phyloP scores from a whole-genome alignment of 2,797 vertebrate genomes.

The Scarus forsteni region DNA sequence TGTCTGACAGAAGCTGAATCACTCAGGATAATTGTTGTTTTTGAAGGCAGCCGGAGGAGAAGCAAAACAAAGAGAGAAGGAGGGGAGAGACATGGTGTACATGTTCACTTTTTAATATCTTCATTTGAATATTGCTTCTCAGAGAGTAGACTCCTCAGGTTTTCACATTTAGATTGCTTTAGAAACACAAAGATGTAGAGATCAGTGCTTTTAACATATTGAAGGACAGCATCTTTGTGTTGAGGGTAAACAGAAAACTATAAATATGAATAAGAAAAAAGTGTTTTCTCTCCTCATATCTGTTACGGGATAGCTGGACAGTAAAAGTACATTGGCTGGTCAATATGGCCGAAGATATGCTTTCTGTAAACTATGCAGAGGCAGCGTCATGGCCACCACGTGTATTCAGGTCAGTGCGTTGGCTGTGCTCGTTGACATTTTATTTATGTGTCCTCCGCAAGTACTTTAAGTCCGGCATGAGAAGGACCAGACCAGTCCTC shows the following conservation, averaged over 20 bases:
- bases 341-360: no score
- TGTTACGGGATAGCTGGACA: no score
- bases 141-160: neutral
- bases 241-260: neutral
- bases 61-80: slow-evolving; percentile 39
- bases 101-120: slow-evolving; percentile 39
- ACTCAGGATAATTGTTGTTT: slow-evolving; percentile 73
- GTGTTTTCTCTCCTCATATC: no score
- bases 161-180: neutral
- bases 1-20: slow-evolving; percentile 71
- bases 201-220: neutral
- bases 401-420: no score
- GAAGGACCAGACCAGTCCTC: no score
- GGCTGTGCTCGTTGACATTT: no score
- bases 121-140: slow-evolving; percentile 61
- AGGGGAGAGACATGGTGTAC: slow-evolving; percentile 23
- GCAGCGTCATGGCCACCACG: no score
- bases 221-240: neutral
- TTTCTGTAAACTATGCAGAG: no score
- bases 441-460: no score
- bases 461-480: no score
- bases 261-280: neutral
- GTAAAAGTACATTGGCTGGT: no score
- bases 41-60: slow-evolving; percentile 54
- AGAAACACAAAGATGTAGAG: neutral